Evolutionary conservation across 1,140 invertebrate species (phyloP).

Genomic region (Kradibia gibbosae): DNA sequence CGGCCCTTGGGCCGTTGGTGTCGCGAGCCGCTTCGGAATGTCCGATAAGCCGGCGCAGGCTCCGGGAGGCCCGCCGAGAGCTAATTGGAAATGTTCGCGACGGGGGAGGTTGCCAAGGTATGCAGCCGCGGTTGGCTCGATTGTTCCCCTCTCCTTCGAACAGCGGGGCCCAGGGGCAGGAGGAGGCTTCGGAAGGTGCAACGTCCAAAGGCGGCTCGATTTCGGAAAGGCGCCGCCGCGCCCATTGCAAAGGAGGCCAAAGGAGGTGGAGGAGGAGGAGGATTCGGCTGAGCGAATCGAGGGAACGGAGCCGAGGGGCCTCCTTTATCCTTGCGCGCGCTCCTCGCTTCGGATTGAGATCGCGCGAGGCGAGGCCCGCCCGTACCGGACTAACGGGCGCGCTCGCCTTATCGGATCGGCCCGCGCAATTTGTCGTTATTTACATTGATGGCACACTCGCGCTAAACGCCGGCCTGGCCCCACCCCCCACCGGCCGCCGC

Average conservation of each 20-base stretch:
- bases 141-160: too few relatives aligned
- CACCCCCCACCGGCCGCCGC: too few relatives aligned
- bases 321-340: slow-evolving; percentile 1
- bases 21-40: too few relatives aligned
- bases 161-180: too few relatives aligned
- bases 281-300: not conserved
- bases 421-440: slow-evolving; percentile 29
- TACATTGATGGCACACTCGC: slow-evolving; percentile 26
- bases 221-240: too few relatives aligned
- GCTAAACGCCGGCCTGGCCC: slow-evolving; percentile 27
- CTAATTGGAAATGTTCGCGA: too few relatives aligned
- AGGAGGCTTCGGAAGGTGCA: too few relatives aligned
- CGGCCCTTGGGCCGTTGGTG: too few relatives aligned
- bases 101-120: too few relatives aligned
- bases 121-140: too few relatives aligned
- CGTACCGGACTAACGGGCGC: slow-evolving; percentile 6
- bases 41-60: too few relatives aligned
- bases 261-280: not conserved
- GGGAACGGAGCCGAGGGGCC: not conserved
- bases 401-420: slow-evolving; percentile 20
- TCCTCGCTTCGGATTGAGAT: slow-evolving; percentile 39
- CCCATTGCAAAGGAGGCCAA: not conserved
- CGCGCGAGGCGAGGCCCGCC: slow-evolving; percentile 7
- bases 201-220: not conserved
- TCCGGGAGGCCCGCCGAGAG: too few relatives aligned